Base-by-base conservation (phyloP, 2,113 vertebrate genomes). In the Prunella himalayana region DNA sequence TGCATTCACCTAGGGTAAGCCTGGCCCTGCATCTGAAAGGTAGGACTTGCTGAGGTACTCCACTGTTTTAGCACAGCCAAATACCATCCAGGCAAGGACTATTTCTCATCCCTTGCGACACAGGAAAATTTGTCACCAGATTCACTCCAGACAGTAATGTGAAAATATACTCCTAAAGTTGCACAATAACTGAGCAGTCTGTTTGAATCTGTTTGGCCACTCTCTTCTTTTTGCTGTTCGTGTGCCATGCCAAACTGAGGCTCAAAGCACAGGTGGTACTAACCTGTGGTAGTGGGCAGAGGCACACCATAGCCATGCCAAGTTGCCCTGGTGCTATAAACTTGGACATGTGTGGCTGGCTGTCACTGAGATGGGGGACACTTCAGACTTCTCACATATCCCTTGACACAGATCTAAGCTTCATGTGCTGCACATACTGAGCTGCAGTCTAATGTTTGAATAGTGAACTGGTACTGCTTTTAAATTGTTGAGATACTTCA, bases 401-500 rank as follows among this genome's bases (percentile, higher is more conserved):
- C 33, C 10, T 57, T 81, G 50, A 45, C 12, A 22, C 5, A 28
- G 37, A 6, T 25, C 13, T 69, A 35, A 77, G 35, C 24, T 69
- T 86, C 50, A 10, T 0, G 1, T 45, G 35, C 51, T 82, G 51
- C 65, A 79, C 73, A 11, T 50, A 24, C 79, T 76, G 71, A 88
- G 61, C 31, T 88, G 54, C 27, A 28, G 45, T 82, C 39, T 65
- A 47, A 12, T 70, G 25, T 76, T 85, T 51, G 61, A 69, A 49
- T 4, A 2, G 41, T 64, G n/a, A 83, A 12, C 20, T 77, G 50
- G 15, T 71, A 53, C 35, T 51, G 28, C 49, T 76, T 95, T 82
- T 27, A 18, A 20, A 68, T 88, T 93, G 49, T 94, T 86, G 14
- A 51, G 56, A 16, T 78, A n/a, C 41, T 89, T 89, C 56, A 75